phyloP scores from a whole-genome alignment of 1,140 invertebrate species.

The Bombus terrestris region DNA sequence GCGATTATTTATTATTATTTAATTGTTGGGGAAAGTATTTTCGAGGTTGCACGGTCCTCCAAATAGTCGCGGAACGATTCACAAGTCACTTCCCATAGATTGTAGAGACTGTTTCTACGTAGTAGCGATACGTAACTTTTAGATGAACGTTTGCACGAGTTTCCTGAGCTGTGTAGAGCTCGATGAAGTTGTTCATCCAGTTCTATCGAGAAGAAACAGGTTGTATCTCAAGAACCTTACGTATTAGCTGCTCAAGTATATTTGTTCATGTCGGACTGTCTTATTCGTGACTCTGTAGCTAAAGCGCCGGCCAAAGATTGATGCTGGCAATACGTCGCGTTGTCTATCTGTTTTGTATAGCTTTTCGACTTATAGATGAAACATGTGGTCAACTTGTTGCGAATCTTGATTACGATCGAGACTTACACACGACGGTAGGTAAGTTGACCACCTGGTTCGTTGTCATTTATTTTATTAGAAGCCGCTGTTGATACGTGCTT shows the following conservation, averaged over 20 bases:
- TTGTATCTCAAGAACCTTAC: constrained; percentile 49
- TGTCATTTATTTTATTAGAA: constrained; percentile 51
- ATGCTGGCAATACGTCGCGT: constrained; percentile 38
- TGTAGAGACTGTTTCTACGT: constrained; percentile 65
- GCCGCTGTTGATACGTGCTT: constrained; percentile 65
- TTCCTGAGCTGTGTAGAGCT: constrained; percentile 51
- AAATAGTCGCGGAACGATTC: constrained; percentile 49
- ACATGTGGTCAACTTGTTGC: constrained; percentile 38
- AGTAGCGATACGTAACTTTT: constrained; percentile 63
- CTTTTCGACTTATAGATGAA: constrained; percentile 23
- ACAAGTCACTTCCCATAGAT: constrained; percentile 40
- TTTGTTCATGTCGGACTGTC: constrained; percentile 42
- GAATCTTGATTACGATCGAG: constrained; percentile 12
- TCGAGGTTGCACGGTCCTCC: constrained; percentile 47
- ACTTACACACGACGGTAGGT: constrained; percentile 60
- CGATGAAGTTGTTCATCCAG: background rate
- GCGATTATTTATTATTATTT: too few species aligned
- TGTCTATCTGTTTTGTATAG: constrained; percentile 55
- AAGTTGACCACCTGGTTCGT: constrained; percentile 59
- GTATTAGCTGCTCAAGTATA: constrained; percentile 57
- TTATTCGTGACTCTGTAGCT: constrained; percentile 56
- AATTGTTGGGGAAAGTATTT: constrained; percentile 45
- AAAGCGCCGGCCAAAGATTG: background rate
- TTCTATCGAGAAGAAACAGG: constrained; percentile 10
- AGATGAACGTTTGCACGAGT: constrained; percentile 68